A percentile compares a stretch with the other conserved stretches of the same genome.
These are phyloP conservation scores for Caenorhabditis sp. DNA, from an alignment of 2,888 invertebrate species.

Conservation along the genomic window DNA sequence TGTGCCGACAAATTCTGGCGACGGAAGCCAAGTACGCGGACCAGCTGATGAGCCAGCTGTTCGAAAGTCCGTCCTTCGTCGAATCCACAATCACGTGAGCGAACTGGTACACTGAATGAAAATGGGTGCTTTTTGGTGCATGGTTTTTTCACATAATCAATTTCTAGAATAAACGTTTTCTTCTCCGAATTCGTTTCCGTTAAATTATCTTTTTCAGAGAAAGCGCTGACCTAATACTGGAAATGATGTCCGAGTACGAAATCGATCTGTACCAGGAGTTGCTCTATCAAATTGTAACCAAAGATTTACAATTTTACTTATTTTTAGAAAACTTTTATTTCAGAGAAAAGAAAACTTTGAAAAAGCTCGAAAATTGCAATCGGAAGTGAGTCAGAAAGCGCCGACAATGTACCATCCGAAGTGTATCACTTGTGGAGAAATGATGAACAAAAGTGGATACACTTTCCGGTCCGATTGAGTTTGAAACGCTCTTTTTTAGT, in stretches of 20 bases:
- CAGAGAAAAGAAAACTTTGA: conserved; percentile 36
- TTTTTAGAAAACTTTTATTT: not conserved
- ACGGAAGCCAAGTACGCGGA: conserved; percentile 49
- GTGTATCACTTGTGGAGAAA: conserved; percentile 44
- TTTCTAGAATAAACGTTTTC: no score
- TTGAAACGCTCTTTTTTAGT: no score
- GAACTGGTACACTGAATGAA: no score
- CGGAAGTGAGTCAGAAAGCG: conserved; percentile 17
- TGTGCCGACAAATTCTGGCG: conserved; percentile 43
- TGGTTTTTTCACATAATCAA: no score
- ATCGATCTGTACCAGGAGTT: conserved; percentile 27
- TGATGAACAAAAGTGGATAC: conserved; percentile 56
- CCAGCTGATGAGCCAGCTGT: conserved; percentile 30
- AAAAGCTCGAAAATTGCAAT: not conserved
- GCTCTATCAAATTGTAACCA: conserved; percentile 40
- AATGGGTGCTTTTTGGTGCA: no score
- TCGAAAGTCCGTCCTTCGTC: conserved; percentile 28
- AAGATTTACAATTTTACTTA: not conserved
- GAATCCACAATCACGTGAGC: conserved; percentile 25
- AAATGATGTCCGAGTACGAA: conserved; percentile 58
- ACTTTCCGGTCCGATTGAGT: conserved; percentile 39
- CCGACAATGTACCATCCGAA: conserved; percentile 16
- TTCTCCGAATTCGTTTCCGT: no score
- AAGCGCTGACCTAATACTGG: conserved; percentile 23
- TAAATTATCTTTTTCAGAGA: conserved; percentile 57